phyloP scores from a whole-genome alignment of 35 echinoderm and acorn worm genomes.

The Hemicentrotus pulcherrimus region DNA sequence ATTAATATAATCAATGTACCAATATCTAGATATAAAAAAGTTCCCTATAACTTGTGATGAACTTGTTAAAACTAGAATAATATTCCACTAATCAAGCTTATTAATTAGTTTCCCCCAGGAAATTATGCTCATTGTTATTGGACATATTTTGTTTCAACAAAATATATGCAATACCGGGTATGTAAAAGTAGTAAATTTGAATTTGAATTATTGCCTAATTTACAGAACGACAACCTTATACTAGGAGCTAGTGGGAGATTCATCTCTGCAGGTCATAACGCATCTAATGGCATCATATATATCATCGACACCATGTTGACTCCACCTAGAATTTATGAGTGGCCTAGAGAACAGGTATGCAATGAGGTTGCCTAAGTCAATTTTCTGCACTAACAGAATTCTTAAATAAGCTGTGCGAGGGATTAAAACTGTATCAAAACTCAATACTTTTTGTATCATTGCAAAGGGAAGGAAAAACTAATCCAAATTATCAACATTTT shows the following conservation, averaged over 20 bases:
- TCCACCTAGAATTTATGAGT: background rate
- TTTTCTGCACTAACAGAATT: background rate
- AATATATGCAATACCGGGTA: background rate
- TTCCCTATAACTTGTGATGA: background rate
- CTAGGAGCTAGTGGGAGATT: background rate
- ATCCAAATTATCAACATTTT: too few species aligned
- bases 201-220: background rate
- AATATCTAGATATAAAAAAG: background rate
- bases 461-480: too few species aligned
- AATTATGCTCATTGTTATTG: too few species aligned
- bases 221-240: background rate
- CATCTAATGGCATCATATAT: conserved; percentile 31
- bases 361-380: background rate
- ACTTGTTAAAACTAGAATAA: background rate
- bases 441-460: too few species aligned
- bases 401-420: too few species aligned
- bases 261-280: background rate
- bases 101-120: too few species aligned
- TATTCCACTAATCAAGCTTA: background rate
- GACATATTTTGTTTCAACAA: background rate
- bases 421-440: too few species aligned
- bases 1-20: too few species aligned
- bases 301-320: background rate
- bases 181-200: too few species aligned
- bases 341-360: background rate